Evolutionary conservation across 37 sponge, comb jelly and placozoan species (phyloP).

Genomic region (Hormiphora californensis): DNA sequence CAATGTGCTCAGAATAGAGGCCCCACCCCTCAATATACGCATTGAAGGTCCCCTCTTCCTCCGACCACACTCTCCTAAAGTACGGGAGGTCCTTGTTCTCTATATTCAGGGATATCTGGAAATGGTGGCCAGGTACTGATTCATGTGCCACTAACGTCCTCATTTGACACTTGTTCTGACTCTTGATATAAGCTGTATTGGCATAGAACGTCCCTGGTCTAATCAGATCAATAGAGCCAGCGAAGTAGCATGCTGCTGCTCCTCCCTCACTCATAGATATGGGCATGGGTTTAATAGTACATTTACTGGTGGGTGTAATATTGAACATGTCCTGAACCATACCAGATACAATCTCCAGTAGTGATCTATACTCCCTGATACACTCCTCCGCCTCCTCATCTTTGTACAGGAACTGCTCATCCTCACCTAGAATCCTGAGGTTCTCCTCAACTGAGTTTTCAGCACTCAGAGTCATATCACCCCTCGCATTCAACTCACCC

Average conservation of each 20-base stretch:
- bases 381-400: slow-evolving; percentile 12
- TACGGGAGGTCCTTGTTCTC: slow-evolving; percentile 21
- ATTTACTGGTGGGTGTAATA: slow-evolving; percentile 5
- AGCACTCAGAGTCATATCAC: slow-evolving; percentile 44
- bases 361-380: neutral
- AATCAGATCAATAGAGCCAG: slow-evolving; percentile 22
- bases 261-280: slow-evolving; percentile 45
- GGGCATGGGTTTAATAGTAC: slow-evolving; percentile 39
- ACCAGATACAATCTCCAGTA: neutral
- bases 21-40: slow-evolving; percentile 52
- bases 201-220: slow-evolving; percentile 40
- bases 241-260: slow-evolving; percentile 18
- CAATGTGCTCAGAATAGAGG: slow-evolving; percentile 30
- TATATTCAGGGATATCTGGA: slow-evolving; percentile 5
- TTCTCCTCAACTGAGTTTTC: neutral
- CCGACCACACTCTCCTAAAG: neutral
- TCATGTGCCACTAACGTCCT: slow-evolving; percentile 38
- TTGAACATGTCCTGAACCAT: neutral
- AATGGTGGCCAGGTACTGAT: slow-evolving; percentile 38
- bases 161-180: slow-evolving; percentile 46
- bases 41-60: neutral
- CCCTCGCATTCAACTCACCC: neutral
- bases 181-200: neutral
- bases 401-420: slow-evolving; percentile 35
- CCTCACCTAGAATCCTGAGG: neutral